phyloP scores from a whole-genome alignment of 2,888 invertebrate genomes.

The Phlogophora meticulosa region DNA sequence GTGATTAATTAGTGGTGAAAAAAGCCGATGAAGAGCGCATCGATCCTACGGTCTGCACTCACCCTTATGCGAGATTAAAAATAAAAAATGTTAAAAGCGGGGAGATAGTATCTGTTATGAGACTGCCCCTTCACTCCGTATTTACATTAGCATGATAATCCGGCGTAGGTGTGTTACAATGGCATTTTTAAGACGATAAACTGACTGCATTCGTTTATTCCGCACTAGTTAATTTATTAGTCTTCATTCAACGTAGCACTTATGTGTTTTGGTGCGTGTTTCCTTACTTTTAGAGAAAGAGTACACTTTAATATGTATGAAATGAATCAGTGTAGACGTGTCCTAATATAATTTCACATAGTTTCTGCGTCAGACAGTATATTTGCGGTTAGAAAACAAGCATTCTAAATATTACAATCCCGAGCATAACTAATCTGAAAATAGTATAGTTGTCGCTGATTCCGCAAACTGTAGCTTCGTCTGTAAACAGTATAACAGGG shows the following conservation, averaged over 20 bases:
- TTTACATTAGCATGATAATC: conserved; percentile 64
- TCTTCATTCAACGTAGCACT: conserved; percentile 17
- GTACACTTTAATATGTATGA: neutral
- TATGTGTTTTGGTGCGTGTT: conserved; percentile 13
- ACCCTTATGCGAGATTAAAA: conserved; percentile 73
- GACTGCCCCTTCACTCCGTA: conserved; percentile 70
- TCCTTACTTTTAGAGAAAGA: conserved; percentile 10
- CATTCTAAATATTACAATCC: conserved; percentile 46
- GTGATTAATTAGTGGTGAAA: conserved; percentile 85
- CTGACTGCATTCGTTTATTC: conserved; percentile 37
- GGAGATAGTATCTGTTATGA: conserved; percentile 69
- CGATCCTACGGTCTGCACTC: conserved; percentile 72
- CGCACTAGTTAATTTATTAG: conserved; percentile 46
- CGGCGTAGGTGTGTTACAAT: conserved; percentile 54
- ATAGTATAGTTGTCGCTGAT: conserved; percentile 39
- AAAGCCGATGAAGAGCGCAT: conserved; percentile 76
- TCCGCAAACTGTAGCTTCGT: conserved; percentile 64
- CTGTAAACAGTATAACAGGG: conserved; percentile 73
- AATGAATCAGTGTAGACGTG: conserved; percentile 15
- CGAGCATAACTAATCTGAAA: conserved; percentile 43
- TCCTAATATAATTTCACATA: conserved; percentile 17
- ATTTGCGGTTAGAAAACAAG: conserved; percentile 49
- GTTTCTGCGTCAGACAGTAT: conserved; percentile 20
- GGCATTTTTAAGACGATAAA: conserved; percentile 51
- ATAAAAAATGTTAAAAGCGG: conserved; percentile 64